Evolutionary conservation across 2,113 vertebrate genomes (phyloP), one percentile per base, ranked within the genome.

Genomic region (Leucopsar rothschildi): DNA sequence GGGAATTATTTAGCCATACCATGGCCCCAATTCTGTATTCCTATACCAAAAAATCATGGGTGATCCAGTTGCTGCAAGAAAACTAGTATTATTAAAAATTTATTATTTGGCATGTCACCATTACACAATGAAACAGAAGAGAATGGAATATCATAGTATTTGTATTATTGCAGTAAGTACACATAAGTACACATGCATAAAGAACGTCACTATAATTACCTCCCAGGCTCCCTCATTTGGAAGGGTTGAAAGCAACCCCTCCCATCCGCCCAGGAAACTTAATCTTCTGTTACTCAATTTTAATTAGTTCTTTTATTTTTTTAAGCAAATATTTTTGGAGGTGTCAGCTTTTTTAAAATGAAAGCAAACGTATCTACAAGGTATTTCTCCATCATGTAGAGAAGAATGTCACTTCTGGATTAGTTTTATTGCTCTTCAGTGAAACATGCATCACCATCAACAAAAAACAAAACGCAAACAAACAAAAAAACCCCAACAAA

Each of bases 1-100:
- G 33, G 44, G 9, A 70, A 20, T 9, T 70, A 6, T 37, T 86
- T 39, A 53, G 11, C 15, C 25, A 31, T 60, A 29, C 4, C 53
- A 9, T 64, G 35, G 25, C 3, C 20, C 9, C 10, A 56, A 0
- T 16, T 6, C 21, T 27, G 3, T 64, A 39, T 11, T 53, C 5
- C 27, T 27, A 13, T 39, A 40, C 2, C 45, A 4, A 69, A 72
- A 40, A 81, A 59, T 27, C 39, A 24, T 63, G 33, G 5, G 13
- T 21, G 88, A 85, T 66, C 12, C 3, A 5, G 25, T 59, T 78
- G 87, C 53, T 77, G 19, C 47, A 64, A 42, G 4, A 85, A 88
- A 82, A 59, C 3, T 6, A 29, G 44, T 47, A 3, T 69, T 68
- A 71, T 60, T 12, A 69, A 63, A 40, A 31, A 39, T 65, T 79